These are phyloP conservation scores for human DNA, from an alignment of 2,113 vertebrate species.

Conservation along the genomic window GRCh38 chr2:236004001-236004500, in stretches of 20 bases:
- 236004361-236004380: neutral
- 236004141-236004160: rapidly evolving
- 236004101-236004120: rapidly evolving
- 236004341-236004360: neutral
- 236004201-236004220: neutral
- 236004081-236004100: neutral
- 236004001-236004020: neutral
- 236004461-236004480: neutral
- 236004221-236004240: neutral
- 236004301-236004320: neutral
- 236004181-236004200: neutral
- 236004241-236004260: neutral
- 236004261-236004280: neutral
- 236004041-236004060: neutral
- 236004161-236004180: neutral
- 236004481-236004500: neutral
- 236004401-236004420: neutral
- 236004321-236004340: neutral
- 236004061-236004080: rapidly evolving
- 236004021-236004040: rapidly evolving
- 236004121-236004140: rapidly evolving
- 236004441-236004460: neutral
- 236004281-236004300: neutral
- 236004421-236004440: neutral
- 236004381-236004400: neutral